Conservation (phyloP, 2,888 invertebrate species). For the Lamellibrachia satsuma region DNA sequence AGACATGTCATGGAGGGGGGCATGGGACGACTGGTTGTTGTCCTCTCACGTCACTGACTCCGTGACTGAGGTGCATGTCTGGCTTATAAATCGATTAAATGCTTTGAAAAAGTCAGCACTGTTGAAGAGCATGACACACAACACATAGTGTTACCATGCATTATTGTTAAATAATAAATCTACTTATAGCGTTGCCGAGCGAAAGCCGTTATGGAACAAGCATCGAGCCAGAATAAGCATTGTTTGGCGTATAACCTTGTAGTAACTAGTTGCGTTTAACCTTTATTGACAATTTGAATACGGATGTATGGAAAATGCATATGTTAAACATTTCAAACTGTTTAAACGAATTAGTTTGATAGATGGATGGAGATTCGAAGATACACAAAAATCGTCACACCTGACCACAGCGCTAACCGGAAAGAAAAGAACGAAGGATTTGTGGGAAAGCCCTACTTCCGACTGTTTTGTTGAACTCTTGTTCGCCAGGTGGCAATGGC, state of each 20-base stretch:
- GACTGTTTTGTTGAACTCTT: background rate
- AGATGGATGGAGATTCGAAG: slow-evolving; percentile 1
- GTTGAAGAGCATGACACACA: background rate
- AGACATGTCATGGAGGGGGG: no score
- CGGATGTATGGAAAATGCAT: background rate
- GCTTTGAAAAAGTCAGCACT: background rate
- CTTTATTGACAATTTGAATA: background rate
- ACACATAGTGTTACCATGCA: background rate
- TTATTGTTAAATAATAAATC: background rate
- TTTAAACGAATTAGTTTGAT: background rate
- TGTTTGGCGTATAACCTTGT: background rate
- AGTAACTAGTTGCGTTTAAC: background rate
- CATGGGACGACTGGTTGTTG: no score
- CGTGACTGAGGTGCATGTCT: background rate
- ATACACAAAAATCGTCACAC: slow-evolving; percentile 3
- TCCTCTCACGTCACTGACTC: no score
- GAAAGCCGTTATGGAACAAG: background rate
- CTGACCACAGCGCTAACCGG: slow-evolving; percentile 3
- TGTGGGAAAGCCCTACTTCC: background rate
- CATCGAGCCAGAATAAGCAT: background rate
- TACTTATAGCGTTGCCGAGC: background rate
- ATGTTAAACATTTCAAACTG: background rate
- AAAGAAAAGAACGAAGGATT: background rate
- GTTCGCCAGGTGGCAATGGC: background rate
- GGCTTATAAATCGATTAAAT: background rate